These are phyloP conservation scores for Drepana falcataria DNA, from an alignment of 2,888 invertebrate species.

Conservation along the genomic window DNA sequence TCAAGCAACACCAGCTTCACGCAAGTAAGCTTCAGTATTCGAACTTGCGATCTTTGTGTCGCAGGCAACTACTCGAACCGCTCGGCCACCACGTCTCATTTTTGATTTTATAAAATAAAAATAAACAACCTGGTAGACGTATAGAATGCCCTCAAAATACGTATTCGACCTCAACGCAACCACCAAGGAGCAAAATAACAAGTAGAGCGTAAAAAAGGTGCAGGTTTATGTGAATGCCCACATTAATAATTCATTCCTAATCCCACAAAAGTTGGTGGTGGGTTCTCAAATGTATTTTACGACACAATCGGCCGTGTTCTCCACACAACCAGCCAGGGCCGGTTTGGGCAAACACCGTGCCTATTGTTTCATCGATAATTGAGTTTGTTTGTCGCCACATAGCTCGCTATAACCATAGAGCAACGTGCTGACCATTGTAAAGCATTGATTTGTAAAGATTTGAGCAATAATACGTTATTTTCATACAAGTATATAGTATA, in stretches of 20 bases:
- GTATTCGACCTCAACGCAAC: constrained; percentile 20
- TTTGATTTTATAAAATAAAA: no score
- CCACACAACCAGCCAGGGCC: constrained; percentile 29
- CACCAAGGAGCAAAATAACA: constrained; percentile 33
- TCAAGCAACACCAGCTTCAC: no score
- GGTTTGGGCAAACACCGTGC: constrained; percentile 3
- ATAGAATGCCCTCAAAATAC: background rate
- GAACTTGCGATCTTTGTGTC: no score
- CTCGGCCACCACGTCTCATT: no score
- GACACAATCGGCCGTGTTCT: constrained; percentile 54
- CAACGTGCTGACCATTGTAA: no score
- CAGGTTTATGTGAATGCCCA: constrained; percentile 59
- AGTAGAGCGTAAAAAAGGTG: constrained; percentile 40
- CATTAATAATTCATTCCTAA: constrained; percentile 74
- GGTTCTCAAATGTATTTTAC: constrained; percentile 57
- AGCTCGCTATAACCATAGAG: constrained; percentile 5
- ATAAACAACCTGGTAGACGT: background rate
- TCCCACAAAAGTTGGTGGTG: constrained; percentile 54
- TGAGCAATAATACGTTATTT: no score
- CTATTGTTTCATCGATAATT: background rate
- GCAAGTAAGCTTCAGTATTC: no score
- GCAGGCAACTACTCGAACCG: no score
- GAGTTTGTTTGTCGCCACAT: background rate
- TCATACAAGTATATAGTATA: no score
- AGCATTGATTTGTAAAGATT: no score